Conservation (phyloP, 2,113 vertebrate species). For the Sceloporus undulatus region DNA sequence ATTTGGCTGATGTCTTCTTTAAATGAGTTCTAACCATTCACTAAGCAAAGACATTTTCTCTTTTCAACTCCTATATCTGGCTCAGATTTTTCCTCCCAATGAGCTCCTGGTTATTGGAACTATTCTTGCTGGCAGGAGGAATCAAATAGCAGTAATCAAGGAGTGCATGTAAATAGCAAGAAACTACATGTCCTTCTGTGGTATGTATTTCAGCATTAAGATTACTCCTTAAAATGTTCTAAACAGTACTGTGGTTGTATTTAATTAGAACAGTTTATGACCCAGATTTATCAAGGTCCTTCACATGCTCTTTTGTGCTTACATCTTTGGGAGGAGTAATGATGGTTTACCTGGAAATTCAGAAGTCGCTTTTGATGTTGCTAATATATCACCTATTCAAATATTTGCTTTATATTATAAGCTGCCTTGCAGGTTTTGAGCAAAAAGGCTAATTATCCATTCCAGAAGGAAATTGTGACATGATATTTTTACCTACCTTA, state of each 20-base stretch:
- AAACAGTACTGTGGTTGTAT: not conserved
- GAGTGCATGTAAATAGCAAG: not conserved
- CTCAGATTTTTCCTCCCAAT: too few relatives aligned
- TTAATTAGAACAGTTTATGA: not conserved
- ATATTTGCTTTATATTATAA: not conserved
- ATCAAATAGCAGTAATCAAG: too few relatives aligned
- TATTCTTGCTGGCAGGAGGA: too few relatives aligned
- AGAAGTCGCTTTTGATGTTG: not conserved
- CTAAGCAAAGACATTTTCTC: not conserved
- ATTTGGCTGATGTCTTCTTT: not conserved
- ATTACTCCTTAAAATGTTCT: not conserved
- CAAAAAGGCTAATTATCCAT: slow-evolving; percentile 11
- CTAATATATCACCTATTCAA: not conserved
- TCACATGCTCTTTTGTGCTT: not conserved
- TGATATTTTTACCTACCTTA: slow-evolving; percentile 76
- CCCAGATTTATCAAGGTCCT: not conserved
- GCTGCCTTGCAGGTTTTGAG: not conserved
- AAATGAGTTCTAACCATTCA: not conserved
- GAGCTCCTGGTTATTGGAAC: too few relatives aligned
- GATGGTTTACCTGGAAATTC: not conserved
- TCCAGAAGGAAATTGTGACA: not conserved
- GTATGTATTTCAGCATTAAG: not conserved
- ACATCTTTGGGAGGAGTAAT: not conserved
- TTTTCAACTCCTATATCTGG: not conserved
- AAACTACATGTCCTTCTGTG: not conserved